Conservation (phyloP, 2,797 vertebrate genomes). For the Stomatorhinus walkeri region DNA sequence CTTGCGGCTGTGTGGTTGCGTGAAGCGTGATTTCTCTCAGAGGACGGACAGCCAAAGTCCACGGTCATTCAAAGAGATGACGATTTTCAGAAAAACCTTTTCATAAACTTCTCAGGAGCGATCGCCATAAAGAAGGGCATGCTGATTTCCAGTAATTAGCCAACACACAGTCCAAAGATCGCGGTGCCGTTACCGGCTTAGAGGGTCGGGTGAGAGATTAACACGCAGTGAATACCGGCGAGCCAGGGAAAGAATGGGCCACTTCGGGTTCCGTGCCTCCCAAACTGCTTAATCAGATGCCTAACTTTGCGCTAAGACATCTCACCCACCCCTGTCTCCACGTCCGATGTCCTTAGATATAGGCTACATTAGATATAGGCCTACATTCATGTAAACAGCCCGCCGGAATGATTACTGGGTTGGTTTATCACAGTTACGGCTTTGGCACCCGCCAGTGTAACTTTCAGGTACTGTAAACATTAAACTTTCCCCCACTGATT, state of each 20-base stretch:
- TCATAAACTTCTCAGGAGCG: background rate
- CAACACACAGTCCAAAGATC: slow-evolving; percentile 14
- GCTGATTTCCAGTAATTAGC: background rate
- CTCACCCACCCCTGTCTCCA: background rate
- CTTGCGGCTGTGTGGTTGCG: background rate
- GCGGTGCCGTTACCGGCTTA: background rate
- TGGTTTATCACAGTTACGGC: background rate
- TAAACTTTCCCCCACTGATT: background rate
- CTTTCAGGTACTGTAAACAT: background rate
- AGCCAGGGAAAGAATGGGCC: background rate
- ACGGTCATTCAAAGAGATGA: background rate
- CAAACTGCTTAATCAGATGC: background rate
- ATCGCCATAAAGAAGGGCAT: background rate
- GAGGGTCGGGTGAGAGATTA: background rate
- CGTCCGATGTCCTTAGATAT: background rate
- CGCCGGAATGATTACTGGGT: background rate
- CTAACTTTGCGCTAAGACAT: background rate
- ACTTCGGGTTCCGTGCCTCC: background rate
- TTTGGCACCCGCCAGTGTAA: background rate
- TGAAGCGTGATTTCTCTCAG: background rate
- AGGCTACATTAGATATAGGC: too few species aligned
- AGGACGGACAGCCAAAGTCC: background rate
- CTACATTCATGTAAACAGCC: background rate
- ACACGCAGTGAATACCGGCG: background rate
- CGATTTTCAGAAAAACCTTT: background rate